phyloP scores from a whole-genome alignment of 2,888 invertebrate species.

The Venusia cambrica region DNA sequence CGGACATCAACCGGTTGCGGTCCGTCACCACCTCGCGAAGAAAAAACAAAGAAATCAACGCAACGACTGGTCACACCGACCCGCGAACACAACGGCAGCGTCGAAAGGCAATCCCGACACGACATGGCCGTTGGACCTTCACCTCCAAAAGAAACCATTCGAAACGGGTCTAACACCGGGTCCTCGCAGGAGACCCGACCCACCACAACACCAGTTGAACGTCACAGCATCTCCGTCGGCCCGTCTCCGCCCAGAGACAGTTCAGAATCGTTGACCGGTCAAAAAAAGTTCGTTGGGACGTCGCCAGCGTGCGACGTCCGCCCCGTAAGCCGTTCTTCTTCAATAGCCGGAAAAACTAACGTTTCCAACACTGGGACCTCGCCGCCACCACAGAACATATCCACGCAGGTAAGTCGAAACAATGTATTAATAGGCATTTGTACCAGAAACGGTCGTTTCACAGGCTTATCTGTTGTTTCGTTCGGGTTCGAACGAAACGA shows the following conservation, averaged over 20 bases:
- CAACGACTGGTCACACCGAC: conserved; percentile 71
- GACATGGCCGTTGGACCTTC: conserved; percentile 70
- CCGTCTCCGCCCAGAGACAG: conserved; percentile 25
- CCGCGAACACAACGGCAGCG: conserved; percentile 44
- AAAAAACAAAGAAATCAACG: conserved; percentile 35
- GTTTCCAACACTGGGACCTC: conserved; percentile 88
- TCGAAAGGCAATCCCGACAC: conserved; percentile 40
- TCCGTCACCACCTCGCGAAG: conserved; percentile 81
- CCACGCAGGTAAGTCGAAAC: conserved; percentile 92
- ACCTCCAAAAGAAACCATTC: conserved; percentile 53
- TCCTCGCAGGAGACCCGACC: conserved; percentile 44
- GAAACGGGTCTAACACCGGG: conserved; percentile 27
- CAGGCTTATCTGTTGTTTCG: too few relatives aligned
- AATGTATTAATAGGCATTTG: too few relatives aligned
- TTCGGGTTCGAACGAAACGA: too few relatives aligned
- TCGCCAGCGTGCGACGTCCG: conserved; percentile 57
- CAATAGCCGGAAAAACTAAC: conserved; percentile 44
- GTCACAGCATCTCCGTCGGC: conserved; percentile 46
- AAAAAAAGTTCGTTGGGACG: conserved; percentile 76
- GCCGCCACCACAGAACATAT: conserved; percentile 92
- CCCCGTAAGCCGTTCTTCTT: conserved; percentile 38
- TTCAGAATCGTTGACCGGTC: conserved; percentile 33
- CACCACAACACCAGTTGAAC: conserved; percentile 32
- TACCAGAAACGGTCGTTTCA: too few relatives aligned
- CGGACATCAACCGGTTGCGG: conserved; percentile 82